Percentiles rank a stretch among this genome's conserved stretches.
Evolutionary conservation across 2,113 vertebrate genomes (phyloP).

Genomic region (Cavia aperea): DNA sequence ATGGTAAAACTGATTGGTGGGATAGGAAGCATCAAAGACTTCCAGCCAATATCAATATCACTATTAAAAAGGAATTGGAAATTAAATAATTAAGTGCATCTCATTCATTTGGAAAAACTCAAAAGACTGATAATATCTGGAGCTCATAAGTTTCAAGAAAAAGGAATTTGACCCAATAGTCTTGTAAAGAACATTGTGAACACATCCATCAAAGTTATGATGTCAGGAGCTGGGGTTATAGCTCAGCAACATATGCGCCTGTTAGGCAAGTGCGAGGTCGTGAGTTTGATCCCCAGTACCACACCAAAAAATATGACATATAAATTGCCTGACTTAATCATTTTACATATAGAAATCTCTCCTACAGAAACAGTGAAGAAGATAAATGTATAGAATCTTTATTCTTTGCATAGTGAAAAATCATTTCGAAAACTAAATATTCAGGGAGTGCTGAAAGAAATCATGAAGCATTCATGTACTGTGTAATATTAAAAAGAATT

Average conservation of each 20-base stretch:
- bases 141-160: neutral
- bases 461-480: neutral
- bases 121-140: neutral
- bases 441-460: neutral
- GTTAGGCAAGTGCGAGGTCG: no score
- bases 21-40: neutral
- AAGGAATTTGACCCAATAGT: neutral
- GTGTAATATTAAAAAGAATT: neutral
- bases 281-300: no score
- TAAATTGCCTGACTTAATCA: neutral
- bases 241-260: no score
- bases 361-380: neutral
- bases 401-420: neutral
- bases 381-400: neutral
- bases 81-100: neutral
- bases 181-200: neutral
- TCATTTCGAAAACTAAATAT: neutral
- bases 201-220: neutral
- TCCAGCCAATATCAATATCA: neutral
- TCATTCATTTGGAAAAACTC: neutral
- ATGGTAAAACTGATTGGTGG: neutral
- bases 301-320: neutral
- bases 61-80: neutral
- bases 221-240: no score
- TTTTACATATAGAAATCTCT: neutral